Conservation (phyloP, 2,888 invertebrate species). For the Craniophora ligustri region DNA sequence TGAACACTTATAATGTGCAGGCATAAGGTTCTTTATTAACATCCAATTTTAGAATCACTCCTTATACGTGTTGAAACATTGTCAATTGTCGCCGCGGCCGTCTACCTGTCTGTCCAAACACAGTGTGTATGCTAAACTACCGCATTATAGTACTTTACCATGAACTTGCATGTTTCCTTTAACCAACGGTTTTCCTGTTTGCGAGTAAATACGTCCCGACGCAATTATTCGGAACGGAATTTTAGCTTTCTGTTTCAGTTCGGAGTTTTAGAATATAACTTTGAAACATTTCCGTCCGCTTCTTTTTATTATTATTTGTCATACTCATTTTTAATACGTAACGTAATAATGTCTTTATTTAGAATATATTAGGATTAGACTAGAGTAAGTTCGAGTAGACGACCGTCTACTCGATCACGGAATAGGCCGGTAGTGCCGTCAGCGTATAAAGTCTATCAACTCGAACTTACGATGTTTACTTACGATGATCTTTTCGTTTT, state of each 20-base stretch:
- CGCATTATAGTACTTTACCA: slow-evolving; percentile 43
- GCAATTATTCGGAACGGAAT: slow-evolving; percentile 1
- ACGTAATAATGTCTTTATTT: too few species aligned
- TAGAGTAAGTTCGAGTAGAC: too few species aligned
- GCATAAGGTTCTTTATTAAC: slow-evolving; percentile 43
- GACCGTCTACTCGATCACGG: too few species aligned
- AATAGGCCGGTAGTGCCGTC: too few species aligned
- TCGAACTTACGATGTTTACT: too few species aligned
- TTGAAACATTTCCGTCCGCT: background rate
- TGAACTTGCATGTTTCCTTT: slow-evolving; percentile 38
- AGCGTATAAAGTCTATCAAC: too few species aligned
- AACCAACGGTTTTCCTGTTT: slow-evolving; percentile 49
- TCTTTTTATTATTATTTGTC: background rate
- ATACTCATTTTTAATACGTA: too few species aligned
- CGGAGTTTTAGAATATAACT: too few species aligned
- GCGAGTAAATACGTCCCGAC: slow-evolving; percentile 23
- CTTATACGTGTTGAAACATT: slow-evolving; percentile 40
- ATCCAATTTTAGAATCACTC: slow-evolving; percentile 48
- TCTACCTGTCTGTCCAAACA: slow-evolving; percentile 62
- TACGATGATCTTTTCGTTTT: too few species aligned
- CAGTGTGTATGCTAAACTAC: slow-evolving; percentile 49
- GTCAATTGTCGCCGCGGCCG: slow-evolving; percentile 28
- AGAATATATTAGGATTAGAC: too few species aligned
- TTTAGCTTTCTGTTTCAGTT: background rate
- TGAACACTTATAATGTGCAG: slow-evolving; percentile 26